These are phyloP conservation scores for Cryptosula pallasiana DNA, from an alignment of 2,888 invertebrate genomes.

Conservation along the genomic window DNA sequence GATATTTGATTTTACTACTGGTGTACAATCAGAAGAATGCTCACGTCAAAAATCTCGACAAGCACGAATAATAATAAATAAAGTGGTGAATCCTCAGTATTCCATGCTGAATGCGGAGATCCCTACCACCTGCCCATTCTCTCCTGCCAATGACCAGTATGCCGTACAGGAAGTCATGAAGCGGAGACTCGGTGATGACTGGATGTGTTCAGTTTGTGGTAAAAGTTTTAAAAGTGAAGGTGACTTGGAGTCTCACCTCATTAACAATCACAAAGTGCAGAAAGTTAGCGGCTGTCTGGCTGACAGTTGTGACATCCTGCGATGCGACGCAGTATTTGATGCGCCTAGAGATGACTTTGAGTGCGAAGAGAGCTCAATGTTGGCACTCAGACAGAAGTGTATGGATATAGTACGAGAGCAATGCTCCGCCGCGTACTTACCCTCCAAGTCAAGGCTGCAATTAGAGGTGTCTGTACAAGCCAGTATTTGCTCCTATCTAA, in stretches of 20 bases:
- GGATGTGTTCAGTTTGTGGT: slow-evolving; percentile 23
- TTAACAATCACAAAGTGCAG: not conserved
- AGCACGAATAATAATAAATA: slow-evolving; percentile 1
- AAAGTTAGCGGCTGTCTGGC: slow-evolving; percentile 3
- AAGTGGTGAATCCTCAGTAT: not conserved
- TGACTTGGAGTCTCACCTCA: slow-evolving; percentile 6
- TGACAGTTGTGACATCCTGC: slow-evolving; percentile 1
- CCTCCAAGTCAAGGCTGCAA: not conserved
- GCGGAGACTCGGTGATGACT: not conserved
- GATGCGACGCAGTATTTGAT: not conserved
- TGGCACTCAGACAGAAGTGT: not conserved
- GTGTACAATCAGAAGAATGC: not conserved
- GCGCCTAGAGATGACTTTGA: not conserved
- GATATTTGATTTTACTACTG: not conserved
- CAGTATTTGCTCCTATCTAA: slow-evolving; percentile 11
- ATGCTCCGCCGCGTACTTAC: not conserved
- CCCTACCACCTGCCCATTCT: not conserved
- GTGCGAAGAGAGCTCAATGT: not conserved
- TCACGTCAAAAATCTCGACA: slow-evolving; percentile 10
- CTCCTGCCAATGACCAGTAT: slow-evolving; percentile 17
- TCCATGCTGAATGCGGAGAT: not conserved
- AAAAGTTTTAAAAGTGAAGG: not conserved
- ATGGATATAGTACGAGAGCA: slow-evolving; percentile 6
- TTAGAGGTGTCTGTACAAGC: not conserved
- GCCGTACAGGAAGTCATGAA: slow-evolving; percentile 9